Evolutionary conservation across 35 echinoderm and acorn worm species (phyloP), one percentile per base, ranked within the genome.

Genomic region (Eucidaris tribuloides): DNA sequence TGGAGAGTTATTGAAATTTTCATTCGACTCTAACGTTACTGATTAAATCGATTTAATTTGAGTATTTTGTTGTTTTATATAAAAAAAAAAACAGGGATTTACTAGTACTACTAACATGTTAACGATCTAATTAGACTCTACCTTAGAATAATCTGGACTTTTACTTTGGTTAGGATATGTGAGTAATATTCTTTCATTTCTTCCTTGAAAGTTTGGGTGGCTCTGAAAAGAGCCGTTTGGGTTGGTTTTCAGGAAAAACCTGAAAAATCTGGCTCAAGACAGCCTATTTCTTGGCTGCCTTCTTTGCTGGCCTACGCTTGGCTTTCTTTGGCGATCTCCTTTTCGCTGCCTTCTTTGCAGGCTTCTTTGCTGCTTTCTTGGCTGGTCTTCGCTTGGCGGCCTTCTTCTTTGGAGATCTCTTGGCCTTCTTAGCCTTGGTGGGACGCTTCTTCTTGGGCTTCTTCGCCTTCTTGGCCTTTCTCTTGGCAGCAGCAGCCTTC

Each of bases 151-250:
- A n/a, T n/a, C n/a, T n/a, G n/a, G n/a, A n/a, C n/a, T n/a, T n/a
- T n/a, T n/a, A n/a, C n/a, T n/a, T n/a, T n/a, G n/a, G n/a, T n/a
- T n/a, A n/a, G n/a, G n/a, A n/a, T n/a, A n/a, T n/a, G n/a, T n/a
- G n/a, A n/a, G n/a, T n/a, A 52, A n/a, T 52, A 52, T 11, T 9
- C 48, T 52, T 74, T 74, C 15, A 74, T 42, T 11, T 84, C 88
- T 90, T 83, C 84, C 74, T 90, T 58, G 81, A 72, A 61, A 50
- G 58, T 78, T 29, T 84, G 88, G 80, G 68, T 90, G 88, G 88
- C 88, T 76, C 88, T 90, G 59, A 90, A 81, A 90, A 90, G 88
- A 83, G 88, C 88, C 88, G 81, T 84, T 90, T 55, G 77, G 43
- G 35, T 66, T 80, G 35, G 37, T 48, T 32, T 23, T 44, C 24